Percentiles rank a stretch among this genome's conserved stretches.
Conservation (phyloP, 37 sponge, comb jelly and placozoan genomes). For the Amphimedon queenslandica region DNA sequence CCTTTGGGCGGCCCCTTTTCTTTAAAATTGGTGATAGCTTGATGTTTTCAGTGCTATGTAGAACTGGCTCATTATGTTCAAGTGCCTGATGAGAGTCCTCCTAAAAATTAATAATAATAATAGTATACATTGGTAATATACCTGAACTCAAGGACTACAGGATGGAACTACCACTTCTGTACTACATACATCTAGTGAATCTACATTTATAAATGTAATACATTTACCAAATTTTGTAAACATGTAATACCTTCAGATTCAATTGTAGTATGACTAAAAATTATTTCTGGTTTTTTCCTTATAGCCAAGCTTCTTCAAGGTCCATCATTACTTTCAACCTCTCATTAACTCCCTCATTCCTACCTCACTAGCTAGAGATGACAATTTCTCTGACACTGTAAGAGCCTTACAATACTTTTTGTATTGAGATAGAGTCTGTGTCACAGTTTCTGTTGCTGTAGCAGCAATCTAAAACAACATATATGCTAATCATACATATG, state of each 20-base stretch:
- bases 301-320: background rate
- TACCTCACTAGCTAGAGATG: too few relatives aligned
- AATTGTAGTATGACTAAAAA: background rate
- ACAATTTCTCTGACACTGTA: too few relatives aligned
- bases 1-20: background rate
- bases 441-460: too few relatives aligned
- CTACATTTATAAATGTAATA: background rate
- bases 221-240: too few relatives aligned
- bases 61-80: background rate
- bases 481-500: too few relatives aligned
- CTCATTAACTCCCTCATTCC: too few relatives aligned
- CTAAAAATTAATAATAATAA: background rate
- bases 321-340: background rate
- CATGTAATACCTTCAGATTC: background rate
- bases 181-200: background rate
- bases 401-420: too few relatives aligned
- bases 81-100: background rate
- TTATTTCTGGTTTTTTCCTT: background rate
- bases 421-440: too few relatives aligned
- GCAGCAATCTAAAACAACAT: too few relatives aligned
- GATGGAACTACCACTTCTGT: background rate
- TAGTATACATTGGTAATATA: background rate
- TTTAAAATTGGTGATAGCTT: background rate
- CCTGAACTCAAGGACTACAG: background rate
- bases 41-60: conserved; percentile 1